phyloP scores from a whole-genome alignment of 2,797 vertebrate species.

The Pempheris klunzingeri region DNA sequence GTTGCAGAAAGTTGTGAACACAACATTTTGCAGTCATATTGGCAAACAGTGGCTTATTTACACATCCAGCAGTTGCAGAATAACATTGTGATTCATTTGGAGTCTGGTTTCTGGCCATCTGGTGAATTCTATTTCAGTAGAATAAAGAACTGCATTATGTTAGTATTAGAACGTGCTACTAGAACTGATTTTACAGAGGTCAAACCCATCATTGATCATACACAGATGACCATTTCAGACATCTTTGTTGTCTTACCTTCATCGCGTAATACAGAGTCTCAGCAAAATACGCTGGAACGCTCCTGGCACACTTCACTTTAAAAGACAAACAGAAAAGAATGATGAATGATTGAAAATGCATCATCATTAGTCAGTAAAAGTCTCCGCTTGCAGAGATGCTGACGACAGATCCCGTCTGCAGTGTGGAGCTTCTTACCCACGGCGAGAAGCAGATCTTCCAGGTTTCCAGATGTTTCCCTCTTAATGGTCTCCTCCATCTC shows the following conservation, averaged over 20 bases:
- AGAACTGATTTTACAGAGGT: not conserved
- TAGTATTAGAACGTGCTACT: not conserved
- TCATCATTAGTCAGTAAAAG: not conserved
- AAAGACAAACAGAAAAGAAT: conserved; percentile 31
- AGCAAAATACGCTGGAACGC: conserved; percentile 93
- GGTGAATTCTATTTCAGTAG: too few species aligned
- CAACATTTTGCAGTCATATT: too few species aligned
- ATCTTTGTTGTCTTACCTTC: conserved; percentile 85
- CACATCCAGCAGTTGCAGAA: too few species aligned
- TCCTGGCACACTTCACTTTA: conserved; percentile 92
- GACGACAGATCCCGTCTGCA: not conserved
- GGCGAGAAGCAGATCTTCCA: conserved; percentile 91
- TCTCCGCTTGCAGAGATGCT: not conserved
- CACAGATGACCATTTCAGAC: not conserved
- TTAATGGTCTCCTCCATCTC: conserved; percentile 96
- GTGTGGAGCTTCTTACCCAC: conserved; percentile 85
- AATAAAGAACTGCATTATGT: not conserved
- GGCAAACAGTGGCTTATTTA: too few species aligned
- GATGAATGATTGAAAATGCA: not conserved
- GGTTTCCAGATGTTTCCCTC: conserved; percentile 91
- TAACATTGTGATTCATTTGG: too few species aligned
- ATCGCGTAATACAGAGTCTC: conserved; percentile 91
- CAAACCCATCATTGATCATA: not conserved
- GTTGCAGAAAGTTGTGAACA: too few species aligned
- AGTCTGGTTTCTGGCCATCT: too few species aligned